Evolutionary conservation across 2,888 invertebrate genomes (phyloP), one percentile per base, ranked within the genome.

Genomic region (Eupithecia insigniata): DNA sequence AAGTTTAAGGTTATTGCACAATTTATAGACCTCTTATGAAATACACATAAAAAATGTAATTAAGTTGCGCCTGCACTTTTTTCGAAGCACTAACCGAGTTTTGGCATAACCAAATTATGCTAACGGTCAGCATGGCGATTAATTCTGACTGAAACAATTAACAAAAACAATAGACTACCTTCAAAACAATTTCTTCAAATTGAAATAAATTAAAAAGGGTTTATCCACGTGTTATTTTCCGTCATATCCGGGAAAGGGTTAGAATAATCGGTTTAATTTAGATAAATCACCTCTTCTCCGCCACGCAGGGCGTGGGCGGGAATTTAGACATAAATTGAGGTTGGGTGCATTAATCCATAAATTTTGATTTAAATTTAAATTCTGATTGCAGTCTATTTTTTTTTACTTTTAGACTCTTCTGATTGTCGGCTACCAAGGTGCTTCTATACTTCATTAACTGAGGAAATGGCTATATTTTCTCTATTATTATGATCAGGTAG

Each of bases 201-300:
- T 77, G 71, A 76, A 80, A 78, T 74, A 71, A 75, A 72, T 78
- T 78, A 72, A 82, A 62, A 80, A 79, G 79, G 78, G 82, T 76
- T 77, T 74, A 72, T 80, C 77, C 77, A 74, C 74, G 74, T 75
- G 74, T 78, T 81, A 80, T 83, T 83, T 81, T 79, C 80, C 82
- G 82, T 84, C 83, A 87, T 86, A 83, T 83, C 82, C 80, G 82
- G 84, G 82, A 85, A 89, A 90, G 91, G 90, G 89, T 90, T 87
- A 71, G 83, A 84, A 86, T 90, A 88, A 90, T 89, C 84, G 85
- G 81, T 86, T 86, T 91, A 90, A 90, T 91, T 87, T 87, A 89
- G 88, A 91, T 91, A 88, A 89, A 91, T 90, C 84, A 86, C 81
- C 83, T 84, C 80, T 87, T 83, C 83, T 79, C 82, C 78, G 80